These are phyloP conservation scores for Phrynocephalus forsythii DNA, from an alignment of 2,797 vertebrate species.

Conservation along the genomic window DNA sequence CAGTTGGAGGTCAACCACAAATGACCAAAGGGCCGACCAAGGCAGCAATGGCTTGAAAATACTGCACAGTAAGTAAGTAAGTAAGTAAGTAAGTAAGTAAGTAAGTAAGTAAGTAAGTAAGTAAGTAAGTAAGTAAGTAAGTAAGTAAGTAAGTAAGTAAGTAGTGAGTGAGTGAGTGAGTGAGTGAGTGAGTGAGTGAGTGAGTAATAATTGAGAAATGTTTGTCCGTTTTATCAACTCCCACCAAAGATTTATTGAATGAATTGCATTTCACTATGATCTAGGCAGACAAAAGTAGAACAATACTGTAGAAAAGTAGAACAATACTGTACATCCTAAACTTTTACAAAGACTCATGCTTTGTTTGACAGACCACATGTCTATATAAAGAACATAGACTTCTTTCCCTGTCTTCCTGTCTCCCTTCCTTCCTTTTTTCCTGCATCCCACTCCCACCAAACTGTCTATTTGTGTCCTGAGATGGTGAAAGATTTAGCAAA, in stretches of 20 bases:
- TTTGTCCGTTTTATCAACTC: background rate
- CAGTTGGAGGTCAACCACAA: too few relatives aligned
- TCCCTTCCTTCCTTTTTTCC: background rate
- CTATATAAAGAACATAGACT: background rate
- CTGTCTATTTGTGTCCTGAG: background rate
- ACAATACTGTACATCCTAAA: background rate
- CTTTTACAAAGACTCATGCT: background rate
- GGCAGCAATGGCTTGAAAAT: too few relatives aligned
- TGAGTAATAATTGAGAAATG: background rate
- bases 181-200: too few relatives aligned
- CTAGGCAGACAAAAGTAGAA: background rate
- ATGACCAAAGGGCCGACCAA: too few relatives aligned
- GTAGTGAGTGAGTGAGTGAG: too few relatives aligned
- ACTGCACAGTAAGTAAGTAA: too few relatives aligned
- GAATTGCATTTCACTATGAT: background rate
- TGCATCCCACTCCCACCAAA: background rate
- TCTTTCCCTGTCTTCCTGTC: background rate
- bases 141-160: background rate
- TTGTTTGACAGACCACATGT: background rate
- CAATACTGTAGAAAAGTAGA: background rate
- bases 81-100: background rate
- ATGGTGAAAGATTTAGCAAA: conserved; percentile 13
- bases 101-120: too few relatives aligned
- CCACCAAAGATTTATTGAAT: background rate
- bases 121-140: too few relatives aligned